phyloP scores from a whole-genome alignment of 2,113 vertebrate genomes.

The Rhegmatorhina hoffmannsi region DNA sequence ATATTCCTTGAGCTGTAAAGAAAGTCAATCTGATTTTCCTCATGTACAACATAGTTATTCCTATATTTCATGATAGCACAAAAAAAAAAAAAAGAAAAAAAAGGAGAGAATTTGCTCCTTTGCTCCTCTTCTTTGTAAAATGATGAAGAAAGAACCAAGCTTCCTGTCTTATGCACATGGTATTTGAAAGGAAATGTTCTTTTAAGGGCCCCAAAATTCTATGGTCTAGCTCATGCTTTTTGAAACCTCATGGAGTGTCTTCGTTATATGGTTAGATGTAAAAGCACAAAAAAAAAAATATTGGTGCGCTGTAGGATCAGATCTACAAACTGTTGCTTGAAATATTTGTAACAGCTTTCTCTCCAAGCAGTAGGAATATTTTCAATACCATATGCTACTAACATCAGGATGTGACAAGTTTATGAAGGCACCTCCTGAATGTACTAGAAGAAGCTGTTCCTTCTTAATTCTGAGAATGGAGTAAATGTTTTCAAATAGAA shows the following conservation, averaged over 20 bases:
- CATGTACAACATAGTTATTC: not conserved
- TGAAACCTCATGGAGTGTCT: not conserved
- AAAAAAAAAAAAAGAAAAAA: fast-evolving
- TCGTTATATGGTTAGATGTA: not conserved
- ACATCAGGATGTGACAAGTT: constrained; percentile 61
- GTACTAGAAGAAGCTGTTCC: constrained; percentile 15
- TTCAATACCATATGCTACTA: constrained; percentile 53
- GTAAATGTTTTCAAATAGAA: not conserved
- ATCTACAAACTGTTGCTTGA: constrained; percentile 29
- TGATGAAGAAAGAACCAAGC: not conserved
- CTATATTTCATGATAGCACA: not conserved
- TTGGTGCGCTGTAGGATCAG: not conserved
- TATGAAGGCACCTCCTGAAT: constrained; percentile 28
- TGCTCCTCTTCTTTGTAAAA: not conserved
- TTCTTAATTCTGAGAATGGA: constrained; percentile 2
- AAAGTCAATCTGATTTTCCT: not conserved
- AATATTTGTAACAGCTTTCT: constrained; percentile 38
- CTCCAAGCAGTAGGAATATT: constrained; percentile 31
- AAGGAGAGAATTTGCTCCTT: not conserved
- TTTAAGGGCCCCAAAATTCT: not conserved
- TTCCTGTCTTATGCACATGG: fast-evolving
- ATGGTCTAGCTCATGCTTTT: fast-evolving
- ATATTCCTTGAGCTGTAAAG: not conserved
- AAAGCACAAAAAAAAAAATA: constrained; percentile 8
- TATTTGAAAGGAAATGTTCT: not conserved